A percentile compares a stretch with the other conserved stretches of the same genome.
phyloP scores from a whole-genome alignment of 2,113 vertebrate genomes.

The Redunca redunca region DNA sequence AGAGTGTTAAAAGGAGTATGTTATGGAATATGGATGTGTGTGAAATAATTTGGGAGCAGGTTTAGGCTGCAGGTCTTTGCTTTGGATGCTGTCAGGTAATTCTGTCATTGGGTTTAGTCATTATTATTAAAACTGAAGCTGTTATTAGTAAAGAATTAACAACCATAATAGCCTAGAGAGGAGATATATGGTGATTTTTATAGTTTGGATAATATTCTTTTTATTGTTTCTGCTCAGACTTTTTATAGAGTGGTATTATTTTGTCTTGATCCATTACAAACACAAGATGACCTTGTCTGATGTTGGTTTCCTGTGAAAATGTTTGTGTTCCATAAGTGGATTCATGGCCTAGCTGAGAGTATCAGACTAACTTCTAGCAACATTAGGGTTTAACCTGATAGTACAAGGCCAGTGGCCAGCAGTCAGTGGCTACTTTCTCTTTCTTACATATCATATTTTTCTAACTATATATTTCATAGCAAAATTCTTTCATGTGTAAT shows the following conservation, averaged over 20 bases:
- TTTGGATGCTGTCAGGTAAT: neutral
- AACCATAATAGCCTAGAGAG: neutral
- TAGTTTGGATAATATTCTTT: neutral
- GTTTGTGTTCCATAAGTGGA: neutral
- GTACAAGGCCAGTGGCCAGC: neutral
- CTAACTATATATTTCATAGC: neutral
- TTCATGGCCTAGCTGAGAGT: neutral
- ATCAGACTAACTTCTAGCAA: neutral
- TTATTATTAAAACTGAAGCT: neutral
- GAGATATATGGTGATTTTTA: neutral
- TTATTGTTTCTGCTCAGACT: neutral
- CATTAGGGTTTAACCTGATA: neutral
- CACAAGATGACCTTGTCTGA: neutral
- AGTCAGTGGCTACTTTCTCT: neutral
- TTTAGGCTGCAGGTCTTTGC: neutral
- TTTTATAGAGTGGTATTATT: neutral
- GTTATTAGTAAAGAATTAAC: neutral
- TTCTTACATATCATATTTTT: neutral
- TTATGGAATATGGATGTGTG: neutral
- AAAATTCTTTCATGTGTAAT: neutral
- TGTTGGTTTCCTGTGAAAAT: neutral
- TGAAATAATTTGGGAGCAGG: neutral
- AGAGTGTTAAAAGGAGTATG: neutral
- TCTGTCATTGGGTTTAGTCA: neutral
- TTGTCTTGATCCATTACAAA: neutral